A percentile compares a stretch with the other conserved stretches of the same genome.
Evolutionary conservation across 2,888 invertebrate genomes (phyloP).

Genomic region (Synergus itoensis): DNA sequence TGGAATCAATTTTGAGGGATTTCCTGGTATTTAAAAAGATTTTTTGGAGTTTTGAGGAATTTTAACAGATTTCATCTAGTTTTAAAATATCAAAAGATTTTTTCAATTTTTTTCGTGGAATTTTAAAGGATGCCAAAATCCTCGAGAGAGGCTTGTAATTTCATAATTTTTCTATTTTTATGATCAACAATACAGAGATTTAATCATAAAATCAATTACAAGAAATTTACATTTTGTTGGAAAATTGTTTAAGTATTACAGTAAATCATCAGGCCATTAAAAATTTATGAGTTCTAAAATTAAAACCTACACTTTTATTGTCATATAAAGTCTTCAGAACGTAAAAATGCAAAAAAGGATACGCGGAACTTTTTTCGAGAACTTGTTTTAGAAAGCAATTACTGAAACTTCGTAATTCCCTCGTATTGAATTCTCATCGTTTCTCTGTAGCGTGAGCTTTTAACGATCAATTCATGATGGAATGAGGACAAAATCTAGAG

Average conservation of each 20-base stretch:
- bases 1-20: no score
- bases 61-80: no score
- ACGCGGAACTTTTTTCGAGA: background rate
- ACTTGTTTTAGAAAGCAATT: background rate
- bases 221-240: background rate
- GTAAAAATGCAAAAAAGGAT: background rate
- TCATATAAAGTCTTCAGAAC: background rate
- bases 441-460: background rate
- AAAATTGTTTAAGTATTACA: background rate
- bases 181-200: no score
- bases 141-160: no score
- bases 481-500: background rate
- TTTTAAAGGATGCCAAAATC: no score
- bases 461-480: background rate
- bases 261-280: background rate
- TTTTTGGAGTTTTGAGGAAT: no score
- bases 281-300: background rate
- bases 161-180: no score
- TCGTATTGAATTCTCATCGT: background rate
- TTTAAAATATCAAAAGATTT: no score
- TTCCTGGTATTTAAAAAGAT: no score
- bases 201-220: background rate
- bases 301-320: background rate
- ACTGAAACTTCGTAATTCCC: background rate
- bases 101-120: no score